Percentiles rank a stretch among this genome's conserved stretches.
Conservation (phyloP, 2,888 invertebrate genomes). For the Xanthostigma xanthostigma region DNA sequence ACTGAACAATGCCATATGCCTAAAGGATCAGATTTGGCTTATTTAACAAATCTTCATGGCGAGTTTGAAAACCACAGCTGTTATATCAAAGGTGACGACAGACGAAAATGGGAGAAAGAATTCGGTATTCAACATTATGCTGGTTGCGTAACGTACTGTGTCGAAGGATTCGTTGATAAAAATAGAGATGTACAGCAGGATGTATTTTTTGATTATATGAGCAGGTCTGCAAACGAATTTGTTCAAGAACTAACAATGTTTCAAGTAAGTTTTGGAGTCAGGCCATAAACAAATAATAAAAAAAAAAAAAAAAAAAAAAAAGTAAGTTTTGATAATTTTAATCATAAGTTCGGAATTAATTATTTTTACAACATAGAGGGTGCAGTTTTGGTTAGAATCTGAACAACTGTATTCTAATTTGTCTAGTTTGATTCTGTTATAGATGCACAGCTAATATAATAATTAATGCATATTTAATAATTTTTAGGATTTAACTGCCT, state of each 20-base stretch:
- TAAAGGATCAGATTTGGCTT: constrained; percentile 80
- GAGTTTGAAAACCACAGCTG: constrained; percentile 74
- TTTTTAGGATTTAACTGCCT: constrained; percentile 21
- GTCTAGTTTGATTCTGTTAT: no score
- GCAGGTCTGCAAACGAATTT: constrained; percentile 67
- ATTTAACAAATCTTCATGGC: constrained; percentile 71
- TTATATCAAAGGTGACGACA: constrained; percentile 73
- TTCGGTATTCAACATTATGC: constrained; percentile 85
- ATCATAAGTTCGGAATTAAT: no score
- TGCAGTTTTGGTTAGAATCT: no score
- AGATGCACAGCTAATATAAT: no score
- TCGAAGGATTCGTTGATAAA: constrained; percentile 79
- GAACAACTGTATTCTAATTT: no score
- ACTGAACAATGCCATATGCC: constrained; percentile 91
- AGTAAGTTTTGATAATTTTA: constrained; percentile 25
- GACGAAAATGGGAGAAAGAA: constrained; percentile 79
- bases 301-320: no score
- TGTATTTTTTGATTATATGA: constrained; percentile 80
- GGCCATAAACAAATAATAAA: no score
- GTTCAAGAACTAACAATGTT: constrained; percentile 59
- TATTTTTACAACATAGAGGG: no score
- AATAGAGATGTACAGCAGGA: constrained; percentile 88
- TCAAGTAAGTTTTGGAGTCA: constrained; percentile 36
- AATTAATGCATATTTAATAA: no score
- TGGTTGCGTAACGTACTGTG: constrained; percentile 69